Percentiles rank a stretch among this genome's conserved stretches.
Conservation (phyloP, 2,797 vertebrate species). For the Myripristis murdjan region DNA sequence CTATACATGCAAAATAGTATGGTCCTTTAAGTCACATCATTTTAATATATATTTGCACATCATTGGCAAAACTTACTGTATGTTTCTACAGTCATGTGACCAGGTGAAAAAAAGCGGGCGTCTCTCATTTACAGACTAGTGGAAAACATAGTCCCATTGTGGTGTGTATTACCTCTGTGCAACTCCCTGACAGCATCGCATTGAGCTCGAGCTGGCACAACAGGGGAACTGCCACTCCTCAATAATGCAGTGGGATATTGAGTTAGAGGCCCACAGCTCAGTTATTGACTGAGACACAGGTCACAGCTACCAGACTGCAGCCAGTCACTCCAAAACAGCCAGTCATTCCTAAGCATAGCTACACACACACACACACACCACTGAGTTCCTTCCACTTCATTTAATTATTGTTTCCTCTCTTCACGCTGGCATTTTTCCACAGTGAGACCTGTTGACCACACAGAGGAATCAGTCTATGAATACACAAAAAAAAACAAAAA, state of each 20-base stretch:
- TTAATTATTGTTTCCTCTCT: not conserved
- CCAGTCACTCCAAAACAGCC: not conserved
- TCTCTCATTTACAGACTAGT: conserved; percentile 13
- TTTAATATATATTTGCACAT: not conserved
- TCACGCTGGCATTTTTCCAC: not conserved
- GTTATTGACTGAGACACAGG: conserved; percentile 32
- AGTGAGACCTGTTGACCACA: not conserved
- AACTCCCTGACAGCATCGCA: conserved; percentile 46
- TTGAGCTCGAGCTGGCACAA: conserved; percentile 55
- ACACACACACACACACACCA: not conserved
- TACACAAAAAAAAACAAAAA: conserved; percentile 30
- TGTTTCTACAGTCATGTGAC: not conserved
- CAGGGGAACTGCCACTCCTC: conserved; percentile 49
- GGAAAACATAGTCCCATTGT: not conserved
- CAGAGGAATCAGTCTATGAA: conserved; percentile 22
- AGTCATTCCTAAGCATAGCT: not conserved
- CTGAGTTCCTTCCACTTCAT: not conserved
- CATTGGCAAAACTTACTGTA: not conserved
- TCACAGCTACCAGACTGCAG: not conserved
- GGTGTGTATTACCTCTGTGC: conserved; percentile 36
- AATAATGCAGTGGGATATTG: conserved; percentile 72
- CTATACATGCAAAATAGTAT: too few relatives aligned
- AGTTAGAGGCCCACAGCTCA: conserved; percentile 50
- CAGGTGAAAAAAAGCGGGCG: not conserved
- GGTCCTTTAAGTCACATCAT: not conserved